phyloP scores from a whole-genome alignment of 2,888 invertebrate species.

The Pherbina coryleti region DNA sequence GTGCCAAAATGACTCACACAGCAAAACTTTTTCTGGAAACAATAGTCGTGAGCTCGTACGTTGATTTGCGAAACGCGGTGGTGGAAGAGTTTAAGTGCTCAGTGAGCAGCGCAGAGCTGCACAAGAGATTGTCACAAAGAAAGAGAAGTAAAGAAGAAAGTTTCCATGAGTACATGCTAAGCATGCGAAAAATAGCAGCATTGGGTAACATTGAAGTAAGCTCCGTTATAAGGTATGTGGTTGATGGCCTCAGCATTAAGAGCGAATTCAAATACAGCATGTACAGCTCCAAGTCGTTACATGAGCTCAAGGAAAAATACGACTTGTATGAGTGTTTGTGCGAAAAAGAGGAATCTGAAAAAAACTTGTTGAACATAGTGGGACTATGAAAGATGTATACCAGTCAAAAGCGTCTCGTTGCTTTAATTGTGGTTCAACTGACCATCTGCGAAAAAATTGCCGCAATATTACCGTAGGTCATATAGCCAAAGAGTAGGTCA shows the following conservation, averaged over 20 bases:
- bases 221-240: not conserved
- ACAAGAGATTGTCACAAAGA: not conserved
- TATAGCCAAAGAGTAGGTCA: constrained; percentile 36
- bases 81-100: not conserved
- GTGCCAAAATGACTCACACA: not conserved
- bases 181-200: not conserved
- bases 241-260: not conserved
- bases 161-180: not conserved
- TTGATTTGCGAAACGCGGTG: not conserved
- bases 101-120: not conserved
- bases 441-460: constrained; percentile 35
- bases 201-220: not conserved
- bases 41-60: not conserved
- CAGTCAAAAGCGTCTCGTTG: not conserved
- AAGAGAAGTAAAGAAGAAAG: not conserved
- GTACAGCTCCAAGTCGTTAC: constrained; percentile 1
- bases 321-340: not conserved
- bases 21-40: not conserved
- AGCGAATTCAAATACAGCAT: not conserved
- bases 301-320: constrained; percentile 2
- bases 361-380: not conserved
- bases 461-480: constrained; percentile 38
- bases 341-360: not conserved
- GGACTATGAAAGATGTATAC: not conserved
- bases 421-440: constrained; percentile 42